Evolutionary conservation across 2,113 vertebrate genomes (phyloP).

Genomic region (Dasyprocta punctata): DNA sequence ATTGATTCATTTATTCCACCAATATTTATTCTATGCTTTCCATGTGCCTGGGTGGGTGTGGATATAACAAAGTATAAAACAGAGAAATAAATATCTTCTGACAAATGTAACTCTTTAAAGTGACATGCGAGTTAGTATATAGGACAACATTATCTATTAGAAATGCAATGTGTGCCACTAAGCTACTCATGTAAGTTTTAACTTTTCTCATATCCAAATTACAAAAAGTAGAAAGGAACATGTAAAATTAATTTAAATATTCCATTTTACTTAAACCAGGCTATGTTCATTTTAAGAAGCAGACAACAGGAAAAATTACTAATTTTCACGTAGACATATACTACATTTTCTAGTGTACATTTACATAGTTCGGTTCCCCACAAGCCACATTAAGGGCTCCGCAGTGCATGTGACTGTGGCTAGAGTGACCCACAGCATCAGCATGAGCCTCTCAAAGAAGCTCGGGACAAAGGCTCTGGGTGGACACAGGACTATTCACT

Average conservation of each 20-base stretch:
- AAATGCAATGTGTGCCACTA: conserved; percentile 7
- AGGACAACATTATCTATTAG: neutral
- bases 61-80: neutral
- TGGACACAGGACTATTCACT: neutral
- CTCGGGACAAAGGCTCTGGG: neutral
- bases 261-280: conserved; percentile 7
- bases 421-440: neutral
- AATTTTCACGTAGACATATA: neutral
- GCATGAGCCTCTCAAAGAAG: neutral
- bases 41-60: neutral
- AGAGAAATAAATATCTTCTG: conserved; percentile 5
- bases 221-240: neutral
- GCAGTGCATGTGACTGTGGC: neutral
- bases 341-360: neutral
- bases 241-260: conserved; percentile 8
- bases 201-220: conserved; percentile 4
- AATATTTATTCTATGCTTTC: conserved; percentile 35
- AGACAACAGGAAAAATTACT: neutral
- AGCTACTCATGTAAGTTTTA: neutral
- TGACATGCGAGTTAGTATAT: neutral
- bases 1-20: neutral
- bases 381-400: neutral
- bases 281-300: neutral
- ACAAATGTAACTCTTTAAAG: neutral
- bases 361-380: neutral